phyloP scores from a whole-genome alignment of 1,140 invertebrate species.

The Macrobrachium rosenbergii region DNA sequence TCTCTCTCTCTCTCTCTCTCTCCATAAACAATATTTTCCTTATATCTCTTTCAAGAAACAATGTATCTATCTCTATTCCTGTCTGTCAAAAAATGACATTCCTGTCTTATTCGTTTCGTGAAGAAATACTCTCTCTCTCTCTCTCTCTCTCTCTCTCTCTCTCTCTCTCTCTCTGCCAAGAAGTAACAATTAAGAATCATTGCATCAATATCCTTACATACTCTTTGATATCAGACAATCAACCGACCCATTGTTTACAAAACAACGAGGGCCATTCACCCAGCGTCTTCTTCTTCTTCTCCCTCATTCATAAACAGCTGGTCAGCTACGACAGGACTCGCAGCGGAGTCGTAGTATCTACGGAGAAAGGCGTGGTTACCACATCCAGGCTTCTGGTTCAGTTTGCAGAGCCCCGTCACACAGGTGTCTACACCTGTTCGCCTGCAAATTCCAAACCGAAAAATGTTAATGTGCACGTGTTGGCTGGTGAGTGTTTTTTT shows the following conservation, averaged over 20 bases:
- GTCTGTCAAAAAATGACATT: background rate
- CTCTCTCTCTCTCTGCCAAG: background rate
- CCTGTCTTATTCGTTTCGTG: too few species aligned
- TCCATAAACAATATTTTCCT: too few species aligned
- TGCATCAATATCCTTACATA: background rate
- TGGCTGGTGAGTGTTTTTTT: slow-evolving; percentile 68
- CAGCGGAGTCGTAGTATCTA: slow-evolving; percentile 83
- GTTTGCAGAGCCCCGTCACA: slow-evolving; percentile 74
- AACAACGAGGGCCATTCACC: background rate
- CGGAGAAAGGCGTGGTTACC: slow-evolving; percentile 83
- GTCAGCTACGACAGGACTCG: slow-evolving; percentile 68
- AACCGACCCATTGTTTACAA: background rate
- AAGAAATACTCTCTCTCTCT: background rate
- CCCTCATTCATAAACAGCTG: slow-evolving; percentile 46
- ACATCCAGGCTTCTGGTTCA: slow-evolving; percentile 86
- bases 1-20: background rate
- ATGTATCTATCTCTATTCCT: too few species aligned
- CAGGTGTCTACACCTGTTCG: slow-evolving; percentile 80
- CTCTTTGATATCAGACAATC: background rate
- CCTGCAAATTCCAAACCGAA: slow-evolving; percentile 87
- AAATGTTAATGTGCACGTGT: slow-evolving; percentile 85
- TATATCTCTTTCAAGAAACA: too few species aligned
- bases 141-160: background rate
- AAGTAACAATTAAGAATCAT: background rate
- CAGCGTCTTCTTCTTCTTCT: background rate